phyloP scores from a whole-genome alignment of 2,888 invertebrate genomes.

The Arrhopalites spinosus region DNA sequence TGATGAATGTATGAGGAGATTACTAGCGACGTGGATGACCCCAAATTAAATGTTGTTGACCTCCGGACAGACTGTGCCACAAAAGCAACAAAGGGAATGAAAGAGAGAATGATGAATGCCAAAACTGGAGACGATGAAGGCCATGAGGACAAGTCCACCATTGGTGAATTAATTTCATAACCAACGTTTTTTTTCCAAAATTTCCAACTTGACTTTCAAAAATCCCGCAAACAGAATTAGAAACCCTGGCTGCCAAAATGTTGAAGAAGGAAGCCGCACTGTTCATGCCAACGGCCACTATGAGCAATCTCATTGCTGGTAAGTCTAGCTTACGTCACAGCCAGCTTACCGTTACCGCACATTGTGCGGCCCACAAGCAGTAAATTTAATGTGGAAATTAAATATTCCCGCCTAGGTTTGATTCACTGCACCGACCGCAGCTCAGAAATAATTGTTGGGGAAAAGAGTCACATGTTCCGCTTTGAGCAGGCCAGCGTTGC shows the following conservation, averaged over 20 bases:
- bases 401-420: conserved; percentile 69
- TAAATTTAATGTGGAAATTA: no score
- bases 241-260: conserved; percentile 74
- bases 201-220: no score
- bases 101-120: conserved; percentile 82
- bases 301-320: conserved; percentile 93
- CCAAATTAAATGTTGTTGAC: no score
- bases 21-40: no score
- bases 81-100: conserved; percentile 80
- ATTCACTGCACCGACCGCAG: conserved; percentile 86
- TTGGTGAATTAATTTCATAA: no score
- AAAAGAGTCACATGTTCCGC: conserved; percentile 78
- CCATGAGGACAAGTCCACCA: conserved; percentile 87
- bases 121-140: conserved; percentile 92
- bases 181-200: no score
- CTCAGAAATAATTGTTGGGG: conserved; percentile 84
- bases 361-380: no score
- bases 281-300: conserved; percentile 89
- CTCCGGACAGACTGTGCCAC: conserved; percentile 91
- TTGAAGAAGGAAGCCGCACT: conserved; percentile 87
- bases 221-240: conserved; percentile 66
- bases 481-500: conserved; percentile 85
- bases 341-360: no score
- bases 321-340: no score
- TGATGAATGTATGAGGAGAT: no score